Evolutionary conservation across 2,888 invertebrate genomes (phyloP).

Genomic region (Endomychus coccineus): DNA sequence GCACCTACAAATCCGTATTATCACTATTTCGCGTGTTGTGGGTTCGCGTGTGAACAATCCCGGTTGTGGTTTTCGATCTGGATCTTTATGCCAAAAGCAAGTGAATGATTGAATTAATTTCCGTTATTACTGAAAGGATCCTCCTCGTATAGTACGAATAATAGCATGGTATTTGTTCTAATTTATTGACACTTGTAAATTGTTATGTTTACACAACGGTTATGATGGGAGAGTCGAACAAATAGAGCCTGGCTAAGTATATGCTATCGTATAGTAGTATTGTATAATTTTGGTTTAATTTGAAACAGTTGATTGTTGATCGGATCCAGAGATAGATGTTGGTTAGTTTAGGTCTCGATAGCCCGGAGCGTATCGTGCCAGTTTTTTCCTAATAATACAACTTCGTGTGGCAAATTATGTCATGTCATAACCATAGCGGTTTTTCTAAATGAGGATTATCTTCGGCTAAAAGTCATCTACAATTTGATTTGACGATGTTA

Average conservation of each 20-base stretch:
- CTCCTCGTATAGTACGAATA: too few relatives aligned
- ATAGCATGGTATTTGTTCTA: neutral
- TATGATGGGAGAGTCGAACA: too few relatives aligned
- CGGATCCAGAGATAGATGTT: constrained; percentile 12
- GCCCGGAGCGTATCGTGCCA: constrained; percentile 23
- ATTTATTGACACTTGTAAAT: constrained; percentile 1
- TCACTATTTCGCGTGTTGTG: too few relatives aligned
- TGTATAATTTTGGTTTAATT: constrained; percentile 3
- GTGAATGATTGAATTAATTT: too few relatives aligned
- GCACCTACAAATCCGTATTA: too few relatives aligned
- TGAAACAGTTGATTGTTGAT: neutral
- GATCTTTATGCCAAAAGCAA: too few relatives aligned
- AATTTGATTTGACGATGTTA: too few relatives aligned
- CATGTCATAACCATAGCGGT: constrained; percentile 27
- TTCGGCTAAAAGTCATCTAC: constrained; percentile 22
- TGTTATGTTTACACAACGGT: constrained; percentile 1
- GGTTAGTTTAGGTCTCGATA: constrained; percentile 20
- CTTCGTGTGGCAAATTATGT: constrained; percentile 25
- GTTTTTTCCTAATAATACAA: constrained; percentile 22
- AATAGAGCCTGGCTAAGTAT: too few relatives aligned
- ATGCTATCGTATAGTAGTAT: too few relatives aligned
- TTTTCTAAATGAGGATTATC: constrained; percentile 24
- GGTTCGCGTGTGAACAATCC: too few relatives aligned
- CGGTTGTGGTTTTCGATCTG: too few relatives aligned
- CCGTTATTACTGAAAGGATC: too few relatives aligned